Conservation (phyloP, 2,888 invertebrate genomes). For the Philereme transversata region DNA sequence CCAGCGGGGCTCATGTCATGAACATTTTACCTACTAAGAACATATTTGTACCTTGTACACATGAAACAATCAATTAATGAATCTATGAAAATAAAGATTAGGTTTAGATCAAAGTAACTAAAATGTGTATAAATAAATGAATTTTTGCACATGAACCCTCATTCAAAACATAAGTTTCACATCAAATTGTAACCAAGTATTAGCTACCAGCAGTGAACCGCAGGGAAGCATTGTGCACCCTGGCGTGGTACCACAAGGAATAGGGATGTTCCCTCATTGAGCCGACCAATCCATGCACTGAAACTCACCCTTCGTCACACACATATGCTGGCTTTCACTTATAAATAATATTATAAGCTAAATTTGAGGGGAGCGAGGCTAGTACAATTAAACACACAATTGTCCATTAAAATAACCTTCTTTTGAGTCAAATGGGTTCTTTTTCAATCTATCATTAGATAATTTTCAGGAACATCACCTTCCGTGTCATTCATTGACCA, state of each 20-base stretch:
- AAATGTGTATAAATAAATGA: conserved; percentile 5
- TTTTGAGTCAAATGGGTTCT: too few species aligned
- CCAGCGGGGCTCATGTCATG: too few species aligned
- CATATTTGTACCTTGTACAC: too few species aligned
- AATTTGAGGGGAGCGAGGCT: conserved; percentile 57
- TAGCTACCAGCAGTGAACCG: conserved; percentile 66
- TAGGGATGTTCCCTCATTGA: conserved; percentile 66
- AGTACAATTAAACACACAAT: conserved; percentile 3
- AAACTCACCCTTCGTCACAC: conserved; percentile 65
- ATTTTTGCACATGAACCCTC: conserved; percentile 7
- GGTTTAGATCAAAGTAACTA: background rate
- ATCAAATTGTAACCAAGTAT: conserved; percentile 58
- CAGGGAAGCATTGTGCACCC: conserved; percentile 50
- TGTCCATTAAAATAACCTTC: too few species aligned
- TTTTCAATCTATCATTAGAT: too few species aligned
- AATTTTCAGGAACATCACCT: too few species aligned
- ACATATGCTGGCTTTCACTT: conserved; percentile 79
- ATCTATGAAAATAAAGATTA: background rate
- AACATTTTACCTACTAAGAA: too few species aligned
- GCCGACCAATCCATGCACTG: conserved; percentile 69
- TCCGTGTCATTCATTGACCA: too few species aligned
- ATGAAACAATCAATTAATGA: too few species aligned
- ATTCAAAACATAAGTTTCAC: conserved; percentile 46
- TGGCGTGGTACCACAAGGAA: conserved; percentile 45
- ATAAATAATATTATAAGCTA: conserved; percentile 73